Base-by-base conservation (phyloP, 2,888 invertebrate genomes). In the Melieria omissa region DNA sequence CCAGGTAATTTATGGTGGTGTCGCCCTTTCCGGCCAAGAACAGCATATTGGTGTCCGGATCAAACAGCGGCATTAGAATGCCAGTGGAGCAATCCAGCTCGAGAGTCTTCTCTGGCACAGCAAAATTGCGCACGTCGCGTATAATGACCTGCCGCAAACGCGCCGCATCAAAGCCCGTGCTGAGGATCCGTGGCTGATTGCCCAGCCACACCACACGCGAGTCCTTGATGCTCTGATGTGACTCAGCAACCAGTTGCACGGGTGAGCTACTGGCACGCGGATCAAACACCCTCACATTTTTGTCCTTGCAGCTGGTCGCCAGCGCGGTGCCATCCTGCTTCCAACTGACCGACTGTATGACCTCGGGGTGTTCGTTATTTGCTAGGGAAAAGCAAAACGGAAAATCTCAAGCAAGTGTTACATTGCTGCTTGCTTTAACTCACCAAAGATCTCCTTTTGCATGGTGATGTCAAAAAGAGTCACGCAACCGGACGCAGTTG, bases 1-100 rank as follows among this genome's bases (percentile, higher is more conserved):
- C 98, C 90, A 95, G 90, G 81, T 97, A 97, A 72, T 93, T 90
- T 74, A 98, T 94, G 2, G 95, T 95, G 0, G 95, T 96, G 82
- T 98, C 98, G 7, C 96, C 97, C 89, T 97, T 97, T 55, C 97
- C 98, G 70, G 95, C 95, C 72, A 98, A 88, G 89, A 98, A 97
- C 73, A 98, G 89, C 96, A 98, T 97, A 80, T 94, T 94, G 55
- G 98, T 98, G 83, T 98, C 98, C 12, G 93, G 88, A 88, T 98
- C 98, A 85, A 92, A 97, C 6, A 98, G 89, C 0, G 98, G 98
- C 90, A 98, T 96, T 75, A 98, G 88, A 73, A 97, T 93, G 45
- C 96, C 96, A 41, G 95, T 95, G 65, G 95, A 95, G 81, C 94
- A 95, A 86, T 96, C 96, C 75, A 95, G 87, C 79, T 93, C 93